phyloP scores from a whole-genome alignment of 2,113 vertebrate species.

The Aythya baeri region DNA sequence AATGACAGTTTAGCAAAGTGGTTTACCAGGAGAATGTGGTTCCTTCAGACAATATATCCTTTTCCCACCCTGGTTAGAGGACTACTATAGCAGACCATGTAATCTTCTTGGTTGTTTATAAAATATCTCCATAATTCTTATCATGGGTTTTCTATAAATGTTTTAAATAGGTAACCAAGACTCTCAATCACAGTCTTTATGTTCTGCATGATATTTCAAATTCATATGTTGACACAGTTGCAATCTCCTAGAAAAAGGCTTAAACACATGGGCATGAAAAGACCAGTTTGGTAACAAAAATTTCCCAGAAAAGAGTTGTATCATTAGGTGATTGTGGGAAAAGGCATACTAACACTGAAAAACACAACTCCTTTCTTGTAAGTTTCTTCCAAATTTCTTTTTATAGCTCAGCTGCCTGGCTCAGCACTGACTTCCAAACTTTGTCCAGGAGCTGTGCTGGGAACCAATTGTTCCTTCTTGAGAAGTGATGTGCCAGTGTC shows the following conservation, averaged over 20 bases:
- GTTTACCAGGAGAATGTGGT: constrained; percentile 36
- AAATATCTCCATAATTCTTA: constrained; percentile 41
- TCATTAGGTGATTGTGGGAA: neutral
- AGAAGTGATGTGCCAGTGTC: neutral
- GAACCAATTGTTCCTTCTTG: neutral
- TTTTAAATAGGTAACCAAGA: constrained; percentile 44
- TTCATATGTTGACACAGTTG: neutral
- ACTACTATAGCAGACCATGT: neutral
- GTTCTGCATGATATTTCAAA: neutral
- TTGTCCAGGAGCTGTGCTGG: neutral
- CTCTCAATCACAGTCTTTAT: constrained; percentile 39
- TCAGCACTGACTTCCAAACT: neutral
- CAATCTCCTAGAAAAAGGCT: neutral
- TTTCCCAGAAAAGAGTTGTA: neutral
- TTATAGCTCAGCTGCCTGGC: neutral
- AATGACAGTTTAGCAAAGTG: constrained; percentile 23
- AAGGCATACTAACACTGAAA: neutral
- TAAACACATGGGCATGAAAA: neutral
- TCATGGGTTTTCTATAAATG: neutral
- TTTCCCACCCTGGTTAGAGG: constrained; percentile 12
- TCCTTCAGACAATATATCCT: neutral
- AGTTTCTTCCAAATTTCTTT: neutral
- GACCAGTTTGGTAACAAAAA: neutral
- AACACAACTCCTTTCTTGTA: neutral
- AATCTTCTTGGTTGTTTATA: constrained; percentile 33